Evolutionary conservation across 1,140 invertebrate genomes (phyloP), one percentile per base, ranked within the genome.

Genomic region (Drosophila bipectinata): DNA sequence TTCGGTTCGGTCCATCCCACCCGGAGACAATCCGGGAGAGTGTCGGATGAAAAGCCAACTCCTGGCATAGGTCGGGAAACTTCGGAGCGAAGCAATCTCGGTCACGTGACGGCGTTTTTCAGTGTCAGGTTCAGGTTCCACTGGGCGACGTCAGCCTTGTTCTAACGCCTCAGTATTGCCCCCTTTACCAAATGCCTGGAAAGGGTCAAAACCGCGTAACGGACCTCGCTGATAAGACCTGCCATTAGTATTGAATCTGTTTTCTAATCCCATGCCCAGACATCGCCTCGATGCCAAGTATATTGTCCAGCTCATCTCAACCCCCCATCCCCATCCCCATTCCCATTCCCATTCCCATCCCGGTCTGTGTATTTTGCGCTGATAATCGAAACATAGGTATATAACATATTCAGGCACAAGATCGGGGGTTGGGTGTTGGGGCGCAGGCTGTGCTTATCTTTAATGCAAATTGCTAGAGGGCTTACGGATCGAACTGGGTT

Each of bases 151-250:
- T 45, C 52, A 58, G 64, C 72, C 55, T 71, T 64, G 59, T 15
- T 32, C 21, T 41, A 56, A 77, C 57, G 58, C 61, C 68, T 75
- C 48, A 18, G 45, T 57, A 52, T 48, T 71, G 66, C 87, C 82
- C 83, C 82, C 79, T 88, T 82, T 74, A 9, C 49, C 18, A 66
- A 12, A 12, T n/a, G 34, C n/a, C 15, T 6, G 48, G 14, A 24
- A 66, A 56, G 83, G 83, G 71, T 88, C 83, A 88, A 87, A 85
- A 71, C 57, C 77, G 73, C 57, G 60, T 73, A 63, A 79, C 59
- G 34, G 49, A 56, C 51, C 54, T 57, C 49, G 60, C 72, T 79
- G 81, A 84, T 84, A 84, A 84, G 52, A 32, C 18, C 24, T 3
- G 55, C 48, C 44, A 49, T 57, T 55, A 68, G 60, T 81, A 78